Evolutionary conservation across 2,888 invertebrate species (phyloP).

Genomic region (Matsumyia berberina): DNA sequence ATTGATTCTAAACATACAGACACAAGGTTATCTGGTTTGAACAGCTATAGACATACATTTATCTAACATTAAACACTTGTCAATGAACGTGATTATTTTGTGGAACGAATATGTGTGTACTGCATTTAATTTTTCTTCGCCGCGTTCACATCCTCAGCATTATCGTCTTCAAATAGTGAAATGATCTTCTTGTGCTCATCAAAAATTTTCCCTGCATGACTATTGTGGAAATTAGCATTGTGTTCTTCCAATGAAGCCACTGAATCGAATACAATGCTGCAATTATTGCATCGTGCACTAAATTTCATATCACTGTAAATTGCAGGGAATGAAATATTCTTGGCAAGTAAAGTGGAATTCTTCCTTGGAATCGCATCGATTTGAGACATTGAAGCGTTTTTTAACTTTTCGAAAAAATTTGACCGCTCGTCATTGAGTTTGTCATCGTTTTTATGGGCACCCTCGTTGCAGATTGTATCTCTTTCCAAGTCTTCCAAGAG

Average conservation of each 20-base stretch:
- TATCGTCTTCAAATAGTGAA: slow-evolving; percentile 82
- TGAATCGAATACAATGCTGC: slow-evolving; percentile 81
- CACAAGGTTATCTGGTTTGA: background rate
- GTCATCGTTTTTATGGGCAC: background rate
- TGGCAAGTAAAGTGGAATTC: background rate
- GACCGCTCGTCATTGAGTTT: slow-evolving; percentile 27
- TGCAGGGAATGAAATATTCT: slow-evolving; percentile 26
- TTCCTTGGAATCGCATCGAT: slow-evolving; percentile 5
- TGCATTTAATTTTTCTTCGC: background rate
- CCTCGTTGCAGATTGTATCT: background rate
- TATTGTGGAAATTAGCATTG: slow-evolving; percentile 81
- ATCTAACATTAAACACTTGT: background rate
- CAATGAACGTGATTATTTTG: background rate
- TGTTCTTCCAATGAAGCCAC: slow-evolving; percentile 82
- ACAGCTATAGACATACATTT: background rate
- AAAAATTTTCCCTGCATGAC: slow-evolving; percentile 75
- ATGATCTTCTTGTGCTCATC: slow-evolving; percentile 81
- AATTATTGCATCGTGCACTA: slow-evolving; percentile 82
- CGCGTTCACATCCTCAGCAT: background rate
- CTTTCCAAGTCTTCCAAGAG: slow-evolving; percentile 14
- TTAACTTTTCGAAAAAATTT: slow-evolving; percentile 56
- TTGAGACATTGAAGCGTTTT: slow-evolving; percentile 49
- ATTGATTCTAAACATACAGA: slow-evolving; percentile 9
- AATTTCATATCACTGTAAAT: slow-evolving; percentile 73
- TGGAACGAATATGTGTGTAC: background rate